Evolutionary conservation across 1,140 invertebrate genomes (phyloP).

Genomic region (Drosophila athabasca): DNA sequence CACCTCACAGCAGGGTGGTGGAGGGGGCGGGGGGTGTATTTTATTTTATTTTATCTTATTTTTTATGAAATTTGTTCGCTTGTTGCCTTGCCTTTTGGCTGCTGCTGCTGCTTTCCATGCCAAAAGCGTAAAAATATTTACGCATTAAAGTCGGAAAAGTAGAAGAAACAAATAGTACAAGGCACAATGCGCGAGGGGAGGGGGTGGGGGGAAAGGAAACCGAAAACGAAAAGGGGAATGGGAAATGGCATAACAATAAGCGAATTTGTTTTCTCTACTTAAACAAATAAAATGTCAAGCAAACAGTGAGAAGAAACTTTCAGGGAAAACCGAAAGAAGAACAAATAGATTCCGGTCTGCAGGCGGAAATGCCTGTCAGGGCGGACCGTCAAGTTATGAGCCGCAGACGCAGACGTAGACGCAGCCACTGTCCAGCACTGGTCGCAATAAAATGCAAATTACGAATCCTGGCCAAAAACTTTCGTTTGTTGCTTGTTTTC

Average conservation of each 20-base stretch:
- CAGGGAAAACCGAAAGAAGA: slow-evolving; percentile 45
- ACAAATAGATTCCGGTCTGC: slow-evolving; percentile 21
- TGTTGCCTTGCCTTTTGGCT: slow-evolving; percentile 18
- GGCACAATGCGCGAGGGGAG: neutral
- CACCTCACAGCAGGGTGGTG: neutral
- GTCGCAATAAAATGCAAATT: slow-evolving; percentile 43
- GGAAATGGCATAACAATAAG: slow-evolving; percentile 50
- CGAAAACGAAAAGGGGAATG: slow-evolving; percentile 20
- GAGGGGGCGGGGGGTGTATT: neutral
- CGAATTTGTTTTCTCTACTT: slow-evolving; percentile 38
- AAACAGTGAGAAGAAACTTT: neutral
- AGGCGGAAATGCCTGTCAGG: slow-evolving; percentile 54
- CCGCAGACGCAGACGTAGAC: neutral
- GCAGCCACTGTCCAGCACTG: slow-evolving; percentile 10
- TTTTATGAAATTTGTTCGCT: slow-evolving; percentile 5
- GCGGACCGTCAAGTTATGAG: slow-evolving; percentile 55
- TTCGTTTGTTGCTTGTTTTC: slow-evolving; percentile 8
- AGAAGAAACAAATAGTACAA: slow-evolving; percentile 18
- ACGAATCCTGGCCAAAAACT: slow-evolving; percentile 23
- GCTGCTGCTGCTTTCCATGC: slow-evolving; percentile 35
- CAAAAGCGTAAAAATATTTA: slow-evolving; percentile 66
- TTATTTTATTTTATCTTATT: neutral
- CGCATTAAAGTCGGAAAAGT: slow-evolving; percentile 50
- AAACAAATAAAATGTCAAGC: slow-evolving; percentile 26
- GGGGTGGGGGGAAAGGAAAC: too few relatives aligned